phyloP scores from a whole-genome alignment of 2,797 vertebrate genomes.

The Buceros bicornis region DNA sequence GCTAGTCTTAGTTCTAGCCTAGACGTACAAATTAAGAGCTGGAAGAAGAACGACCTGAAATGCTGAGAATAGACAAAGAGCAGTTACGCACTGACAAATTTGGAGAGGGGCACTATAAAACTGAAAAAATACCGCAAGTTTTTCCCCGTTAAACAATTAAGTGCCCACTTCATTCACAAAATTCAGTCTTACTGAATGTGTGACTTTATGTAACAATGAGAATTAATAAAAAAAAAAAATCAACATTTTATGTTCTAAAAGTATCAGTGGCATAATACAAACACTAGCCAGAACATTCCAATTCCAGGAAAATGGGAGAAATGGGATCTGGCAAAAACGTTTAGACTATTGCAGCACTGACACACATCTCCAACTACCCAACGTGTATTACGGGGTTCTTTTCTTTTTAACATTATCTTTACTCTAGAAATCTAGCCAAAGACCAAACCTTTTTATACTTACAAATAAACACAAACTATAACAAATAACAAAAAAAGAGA shows the following conservation, averaged over 20 bases:
- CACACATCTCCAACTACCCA: constrained; percentile 8
- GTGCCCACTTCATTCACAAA: background rate
- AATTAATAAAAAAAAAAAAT: background rate
- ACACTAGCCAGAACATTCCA: background rate
- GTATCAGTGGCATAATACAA: background rate
- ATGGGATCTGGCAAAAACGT: constrained; percentile 29
- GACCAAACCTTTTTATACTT: background rate
- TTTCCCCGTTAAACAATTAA: background rate
- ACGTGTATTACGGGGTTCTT: background rate
- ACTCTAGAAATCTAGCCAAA: background rate
- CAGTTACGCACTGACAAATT: background rate
- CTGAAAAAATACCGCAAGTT: background rate
- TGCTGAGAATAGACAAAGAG: background rate
- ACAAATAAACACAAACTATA: background rate
- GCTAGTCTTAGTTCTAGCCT: background rate
- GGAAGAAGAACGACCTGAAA: background rate
- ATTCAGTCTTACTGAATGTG: background rate
- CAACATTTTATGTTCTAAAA: constrained; percentile 34
- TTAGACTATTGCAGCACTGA: constrained; percentile 32
- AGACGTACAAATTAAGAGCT: background rate
- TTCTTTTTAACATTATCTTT: background rate
- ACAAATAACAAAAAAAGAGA: background rate
- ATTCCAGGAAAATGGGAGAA: constrained; percentile 67
- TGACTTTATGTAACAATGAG: background rate
- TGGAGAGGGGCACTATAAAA: background rate